These are phyloP conservation scores for Ariopsis seemanni DNA, from an alignment of 2,113 vertebrate species.

Conservation along the genomic window DNA sequence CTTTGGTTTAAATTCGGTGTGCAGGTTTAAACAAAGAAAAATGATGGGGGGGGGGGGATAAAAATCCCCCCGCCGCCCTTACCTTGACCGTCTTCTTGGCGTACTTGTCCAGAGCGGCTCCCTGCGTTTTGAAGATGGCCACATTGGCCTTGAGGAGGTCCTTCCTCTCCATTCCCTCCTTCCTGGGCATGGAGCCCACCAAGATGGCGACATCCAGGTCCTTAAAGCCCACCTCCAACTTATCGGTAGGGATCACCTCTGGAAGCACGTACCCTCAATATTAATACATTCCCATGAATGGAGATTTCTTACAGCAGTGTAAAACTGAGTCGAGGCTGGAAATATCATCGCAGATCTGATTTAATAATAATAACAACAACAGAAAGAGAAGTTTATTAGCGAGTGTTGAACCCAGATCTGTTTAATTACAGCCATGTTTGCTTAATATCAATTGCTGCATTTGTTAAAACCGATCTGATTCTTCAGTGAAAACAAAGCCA, in stretches of 20 bases:
- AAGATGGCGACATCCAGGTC: conserved; percentile 90
- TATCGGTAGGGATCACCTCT: conserved; percentile 95
- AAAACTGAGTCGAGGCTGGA: not conserved
- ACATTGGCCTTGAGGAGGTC: conserved; percentile 96
- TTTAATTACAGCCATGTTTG: not conserved
- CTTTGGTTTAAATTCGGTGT: too few relatives aligned
- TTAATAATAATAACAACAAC: not conserved
- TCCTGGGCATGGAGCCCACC: conserved; percentile 96
- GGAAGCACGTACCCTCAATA: conserved; percentile 3
- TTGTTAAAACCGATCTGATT: not conserved
- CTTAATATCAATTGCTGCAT: not conserved
- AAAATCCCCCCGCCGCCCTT: conserved; percentile 37
- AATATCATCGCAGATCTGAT: not conserved
- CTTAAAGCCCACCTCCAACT: conserved; percentile 93
- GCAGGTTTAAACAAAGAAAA: too few relatives aligned
- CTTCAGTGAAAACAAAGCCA: not conserved
- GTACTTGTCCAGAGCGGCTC: conserved; percentile 89
- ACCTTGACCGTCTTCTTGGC: conserved; percentile 98
- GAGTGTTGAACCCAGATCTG: not conserved
- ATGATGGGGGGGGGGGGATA: too few relatives aligned
- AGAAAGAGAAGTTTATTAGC: not conserved
- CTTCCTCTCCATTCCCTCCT: conserved; percentile 98
- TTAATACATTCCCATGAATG: too few relatives aligned
- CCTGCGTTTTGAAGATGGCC: conserved; percentile 95
- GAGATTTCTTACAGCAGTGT: not conserved